These are phyloP conservation scores for Cosmorhoe ocellata DNA, from an alignment of 2,888 invertebrate species.

Conservation along the genomic window DNA sequence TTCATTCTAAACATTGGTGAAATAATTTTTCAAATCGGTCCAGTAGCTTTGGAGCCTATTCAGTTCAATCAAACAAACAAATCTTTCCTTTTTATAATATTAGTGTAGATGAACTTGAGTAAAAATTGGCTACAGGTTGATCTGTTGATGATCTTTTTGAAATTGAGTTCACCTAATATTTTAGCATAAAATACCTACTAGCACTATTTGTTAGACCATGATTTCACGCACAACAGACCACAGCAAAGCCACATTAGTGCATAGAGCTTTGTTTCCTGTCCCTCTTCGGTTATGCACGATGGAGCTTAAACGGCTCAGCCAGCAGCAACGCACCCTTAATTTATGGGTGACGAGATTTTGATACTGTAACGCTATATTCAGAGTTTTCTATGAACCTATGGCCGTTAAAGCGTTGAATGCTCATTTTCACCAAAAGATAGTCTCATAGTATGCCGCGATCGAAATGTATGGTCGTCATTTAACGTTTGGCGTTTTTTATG, in stretches of 20 bases:
- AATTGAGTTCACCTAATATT: background rate
- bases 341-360: constrained; percentile 73
- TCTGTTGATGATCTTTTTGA: too few relatives aligned
- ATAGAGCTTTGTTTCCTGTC: constrained; percentile 42
- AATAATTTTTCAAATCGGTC: too few relatives aligned
- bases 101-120: too few relatives aligned
- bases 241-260: constrained; percentile 23
- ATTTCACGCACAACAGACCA: constrained; percentile 15
- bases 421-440: too few relatives aligned
- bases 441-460: background rate
- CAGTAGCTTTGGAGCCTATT: too few relatives aligned
- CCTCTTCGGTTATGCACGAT: constrained; percentile 68
- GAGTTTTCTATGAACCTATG: background rate
- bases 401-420: too few relatives aligned
- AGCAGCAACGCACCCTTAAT: constrained; percentile 58
- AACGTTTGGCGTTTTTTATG: background rate
- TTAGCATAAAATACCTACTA: background rate
- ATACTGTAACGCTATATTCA: constrained; percentile 27
- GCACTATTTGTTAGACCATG: constrained; percentile 6
- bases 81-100: too few relatives aligned
- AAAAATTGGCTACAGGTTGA: too few relatives aligned
- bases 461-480: background rate
- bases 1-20: too few relatives aligned
- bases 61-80: too few relatives aligned
- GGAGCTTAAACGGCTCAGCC: constrained; percentile 61